These are phyloP conservation scores for Prunella fulvescens DNA, from an alignment of 2,113 vertebrate species.

Conservation along the genomic window DNA sequence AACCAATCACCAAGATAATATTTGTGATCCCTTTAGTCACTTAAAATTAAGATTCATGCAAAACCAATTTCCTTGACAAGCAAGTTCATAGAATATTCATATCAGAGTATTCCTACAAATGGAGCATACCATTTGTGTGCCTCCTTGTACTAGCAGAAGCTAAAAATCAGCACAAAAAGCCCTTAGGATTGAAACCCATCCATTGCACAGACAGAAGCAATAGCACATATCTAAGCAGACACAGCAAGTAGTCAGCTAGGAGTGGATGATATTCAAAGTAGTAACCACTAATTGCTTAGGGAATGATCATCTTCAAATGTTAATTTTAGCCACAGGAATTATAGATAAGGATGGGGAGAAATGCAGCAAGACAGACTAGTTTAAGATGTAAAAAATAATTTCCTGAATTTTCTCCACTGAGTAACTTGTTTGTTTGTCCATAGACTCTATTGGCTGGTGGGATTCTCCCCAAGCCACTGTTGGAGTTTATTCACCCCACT, in stretches of 20 bases:
- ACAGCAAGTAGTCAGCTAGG: neutral
- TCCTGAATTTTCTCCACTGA: neutral
- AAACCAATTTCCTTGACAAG: constrained; percentile 28
- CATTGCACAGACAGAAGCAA: neutral
- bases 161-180: neutral
- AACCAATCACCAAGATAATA: neutral
- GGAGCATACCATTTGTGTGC: neutral
- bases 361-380: neutral
- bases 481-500: neutral
- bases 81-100: neutral
- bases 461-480: neutral
- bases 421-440: neutral
- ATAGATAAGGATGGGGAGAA: neutral
- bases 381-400: neutral
- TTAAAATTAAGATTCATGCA: constrained; percentile 36
- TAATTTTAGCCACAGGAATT: neutral
- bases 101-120: neutral
- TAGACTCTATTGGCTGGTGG: neutral
- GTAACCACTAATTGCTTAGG: neutral
- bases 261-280: neutral
- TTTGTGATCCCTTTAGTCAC: constrained; percentile 5
- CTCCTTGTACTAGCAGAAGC: neutral
- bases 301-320: neutral
- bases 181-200: neutral
- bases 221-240: neutral